Evolutionary conservation across 2,888 invertebrate species (phyloP), one percentile per base, ranked within the genome.

Genomic region (Drosophila meridionalis): DNA sequence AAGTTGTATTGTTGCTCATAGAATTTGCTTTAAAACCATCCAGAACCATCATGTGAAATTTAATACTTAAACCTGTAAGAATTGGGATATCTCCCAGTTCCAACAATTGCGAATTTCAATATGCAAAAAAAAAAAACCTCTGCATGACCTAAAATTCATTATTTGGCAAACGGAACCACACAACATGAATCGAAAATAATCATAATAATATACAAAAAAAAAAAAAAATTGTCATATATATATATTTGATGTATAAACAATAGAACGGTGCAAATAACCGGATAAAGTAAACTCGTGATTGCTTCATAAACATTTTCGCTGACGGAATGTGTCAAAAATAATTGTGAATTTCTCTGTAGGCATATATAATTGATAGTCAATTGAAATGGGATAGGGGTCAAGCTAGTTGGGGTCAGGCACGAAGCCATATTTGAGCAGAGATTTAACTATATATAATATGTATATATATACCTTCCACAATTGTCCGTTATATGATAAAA

Each of bases 251-350:
- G 12, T 6, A 57, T 20, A 38, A 52, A 32, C n/a, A 50, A 64
- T 56, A 45, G 32, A 72, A 55, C 32, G 9, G 14, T 12, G 9
- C 43, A 43, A 59, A 73, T 45, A 64, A 47, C 59, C 59, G 47
- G 56, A 69, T 56, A 60, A 38, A 26, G 36, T 50, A 38, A 36
- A 26, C 53, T 26, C 36, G 53, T 53, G 73, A 76, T 84, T 68
- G 58, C 58, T 87, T 70, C 69, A 84, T 69, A 69, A 80, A 60
- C 26, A 61, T 52, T 28, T 11, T 12, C 58, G 53, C 55, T 79
- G 69, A 56, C 53, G 66, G 56, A 59, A 48, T 57, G 28, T 55
- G 47, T 50, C 47, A 61, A 62, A 79, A 67, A 66, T 64, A 78
- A 83, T 71, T 82, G 30, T 72, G 61, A 70, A 63, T 73, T 78